These are phyloP conservation scores for Sebastes oblongus DNA, from an alignment of 2,797 vertebrate genomes.

Conservation along the genomic window DNA sequence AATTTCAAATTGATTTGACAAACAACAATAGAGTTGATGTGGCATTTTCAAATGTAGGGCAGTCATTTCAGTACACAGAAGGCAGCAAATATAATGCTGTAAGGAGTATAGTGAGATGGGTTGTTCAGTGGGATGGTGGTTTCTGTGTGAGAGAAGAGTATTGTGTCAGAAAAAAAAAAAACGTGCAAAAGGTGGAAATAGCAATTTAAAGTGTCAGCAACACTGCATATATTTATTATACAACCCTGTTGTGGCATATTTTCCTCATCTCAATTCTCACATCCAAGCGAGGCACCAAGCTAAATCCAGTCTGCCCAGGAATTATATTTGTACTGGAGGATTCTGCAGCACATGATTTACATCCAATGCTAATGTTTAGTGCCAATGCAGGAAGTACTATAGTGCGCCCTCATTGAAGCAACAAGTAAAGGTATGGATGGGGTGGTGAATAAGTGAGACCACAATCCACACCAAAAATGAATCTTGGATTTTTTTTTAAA, in stretches of 20 bases:
- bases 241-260: not conserved
- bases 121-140: constrained; percentile 4
- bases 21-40: constrained; percentile 68
- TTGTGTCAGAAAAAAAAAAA: not conserved
- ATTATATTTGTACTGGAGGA: not conserved
- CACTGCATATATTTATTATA: constrained; percentile 6
- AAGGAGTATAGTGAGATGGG: constrained; percentile 2
- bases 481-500: not conserved
- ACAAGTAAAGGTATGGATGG: not conserved
- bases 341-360: not conserved
- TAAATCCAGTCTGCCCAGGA: not conserved
- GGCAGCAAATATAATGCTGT: constrained; percentile 25
- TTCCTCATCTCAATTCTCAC: not conserved
- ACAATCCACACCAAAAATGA: not conserved
- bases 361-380: not conserved
- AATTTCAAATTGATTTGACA: constrained; percentile 61
- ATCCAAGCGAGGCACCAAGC: not conserved
- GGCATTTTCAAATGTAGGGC: constrained; percentile 67
- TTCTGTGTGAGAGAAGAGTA: not conserved
- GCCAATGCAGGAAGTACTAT: not conserved
- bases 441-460: not conserved
- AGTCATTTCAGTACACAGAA: constrained; percentile 34
- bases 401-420: not conserved
- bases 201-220: constrained; percentile 15
- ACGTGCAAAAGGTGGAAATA: not conserved